Percentiles rank a stretch among this genome's conserved stretches.
Conservation (phyloP, 1,140 invertebrate species). For the Homarus americanus region DNA sequence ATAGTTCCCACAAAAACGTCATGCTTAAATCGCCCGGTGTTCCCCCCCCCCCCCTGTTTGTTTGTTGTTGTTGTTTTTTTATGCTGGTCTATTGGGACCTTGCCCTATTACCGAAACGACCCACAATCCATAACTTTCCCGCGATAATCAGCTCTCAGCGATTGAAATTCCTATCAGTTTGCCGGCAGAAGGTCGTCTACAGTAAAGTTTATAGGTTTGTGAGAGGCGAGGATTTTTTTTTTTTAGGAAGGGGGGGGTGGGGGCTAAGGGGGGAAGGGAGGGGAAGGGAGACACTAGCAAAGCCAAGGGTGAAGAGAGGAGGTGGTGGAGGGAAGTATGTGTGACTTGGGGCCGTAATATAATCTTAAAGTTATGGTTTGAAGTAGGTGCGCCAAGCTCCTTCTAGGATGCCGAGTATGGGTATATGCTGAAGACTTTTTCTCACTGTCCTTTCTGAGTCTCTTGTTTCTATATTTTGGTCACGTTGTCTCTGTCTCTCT, state of each 20-base stretch:
- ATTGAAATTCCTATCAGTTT: conserved; percentile 7
- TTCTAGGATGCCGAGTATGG: too few relatives aligned
- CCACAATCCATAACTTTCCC: not conserved
- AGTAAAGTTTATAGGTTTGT: too few relatives aligned
- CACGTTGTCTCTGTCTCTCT: not conserved
- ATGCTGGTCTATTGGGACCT: not conserved
- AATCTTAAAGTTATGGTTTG: too few relatives aligned
- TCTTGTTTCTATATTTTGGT: not conserved
- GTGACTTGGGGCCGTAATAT: not conserved
- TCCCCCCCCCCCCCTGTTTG: too few relatives aligned
- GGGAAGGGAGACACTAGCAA: not conserved
- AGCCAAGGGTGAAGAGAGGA: not conserved
- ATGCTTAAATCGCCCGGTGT: too few relatives aligned
- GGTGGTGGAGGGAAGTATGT: not conserved
- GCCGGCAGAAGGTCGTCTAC: not conserved
- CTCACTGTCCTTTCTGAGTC: not conserved
- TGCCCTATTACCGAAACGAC: not conserved
- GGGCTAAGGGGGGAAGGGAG: not conserved
- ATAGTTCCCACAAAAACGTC: not conserved
- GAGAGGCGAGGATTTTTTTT: too few relatives aligned
- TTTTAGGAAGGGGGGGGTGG: not conserved
- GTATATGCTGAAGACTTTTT: too few relatives aligned
- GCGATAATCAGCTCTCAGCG: not conserved
- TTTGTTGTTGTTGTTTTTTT: not conserved
- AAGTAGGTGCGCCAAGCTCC: too few relatives aligned